Percentiles rank a stretch among this genome's conserved stretches.
These are phyloP conservation scores for Oscheius myriophilus DNA, from an alignment of 2,888 invertebrate species.

Conservation along the genomic window DNA sequence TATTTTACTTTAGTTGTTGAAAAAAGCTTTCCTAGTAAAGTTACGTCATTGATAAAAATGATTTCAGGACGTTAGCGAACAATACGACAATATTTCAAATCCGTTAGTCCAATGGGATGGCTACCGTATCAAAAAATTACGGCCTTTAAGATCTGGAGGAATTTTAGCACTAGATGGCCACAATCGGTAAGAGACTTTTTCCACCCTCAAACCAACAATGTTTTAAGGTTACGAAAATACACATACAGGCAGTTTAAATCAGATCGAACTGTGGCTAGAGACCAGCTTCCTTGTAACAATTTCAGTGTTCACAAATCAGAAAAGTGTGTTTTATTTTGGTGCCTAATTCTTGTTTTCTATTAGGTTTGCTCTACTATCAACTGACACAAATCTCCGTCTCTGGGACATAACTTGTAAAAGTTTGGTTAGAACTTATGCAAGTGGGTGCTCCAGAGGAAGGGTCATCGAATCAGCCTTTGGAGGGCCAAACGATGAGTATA, in stretches of 20 bases:
- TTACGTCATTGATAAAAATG: neutral
- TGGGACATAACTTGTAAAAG: constrained; percentile 39
- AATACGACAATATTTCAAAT: neutral
- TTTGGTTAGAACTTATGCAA: constrained; percentile 37
- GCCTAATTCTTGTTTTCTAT: neutral
- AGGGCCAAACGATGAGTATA: constrained; percentile 36
- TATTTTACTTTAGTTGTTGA: no score
- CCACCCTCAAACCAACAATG: neutral
- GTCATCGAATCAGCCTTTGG: constrained; percentile 39
- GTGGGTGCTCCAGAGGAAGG: constrained; percentile 34
- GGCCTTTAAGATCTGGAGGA: constrained; percentile 27
- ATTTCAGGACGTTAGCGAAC: constrained; percentile 22
- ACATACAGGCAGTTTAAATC: constrained; percentile 8
- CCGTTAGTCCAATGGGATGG: constrained; percentile 30
- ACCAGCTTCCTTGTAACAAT: constrained; percentile 24
- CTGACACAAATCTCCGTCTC: constrained; percentile 32
- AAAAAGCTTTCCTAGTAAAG: neutral
- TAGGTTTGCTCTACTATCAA: constrained; percentile 34
- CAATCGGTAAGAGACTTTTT: constrained; percentile 26
- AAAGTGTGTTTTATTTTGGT: constrained; percentile 9
- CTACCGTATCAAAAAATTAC: constrained; percentile 35
- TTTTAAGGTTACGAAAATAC: constrained; percentile 34
- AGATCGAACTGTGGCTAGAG: constrained; percentile 33
- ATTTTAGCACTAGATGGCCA: constrained; percentile 37
- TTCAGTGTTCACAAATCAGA: constrained; percentile 44